Base-by-base conservation (phyloP, 2,113 vertebrate species). In the Colossoma macropomum region DNA sequence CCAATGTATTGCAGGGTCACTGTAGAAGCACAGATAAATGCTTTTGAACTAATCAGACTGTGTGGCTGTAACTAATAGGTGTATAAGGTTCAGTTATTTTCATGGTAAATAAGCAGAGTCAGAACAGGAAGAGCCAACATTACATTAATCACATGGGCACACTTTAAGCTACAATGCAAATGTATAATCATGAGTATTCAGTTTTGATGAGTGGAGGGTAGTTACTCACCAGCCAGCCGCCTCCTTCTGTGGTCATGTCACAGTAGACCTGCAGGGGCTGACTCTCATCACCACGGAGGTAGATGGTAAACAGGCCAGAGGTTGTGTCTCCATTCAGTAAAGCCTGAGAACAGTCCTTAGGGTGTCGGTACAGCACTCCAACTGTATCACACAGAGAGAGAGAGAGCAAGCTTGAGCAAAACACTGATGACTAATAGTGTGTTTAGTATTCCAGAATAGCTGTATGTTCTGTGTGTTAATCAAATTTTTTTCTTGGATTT, bases 171-270 rank as follows among this genome's bases (percentile, higher is more conserved):
- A 27, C 11, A 62, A 62, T 74, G 48, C 50, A 52, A 23, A 10
- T 25, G n/a, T 3, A 21, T 62, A 0, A 41, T 62, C 28, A 7
- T 76, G 25, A 41, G 16, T 12, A 38, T 66, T 75, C 45, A 45
- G 32, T 27, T 4, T 28, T 68, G 9, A 30, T 11, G 0, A 77
- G 16, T n/a, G 17, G 32, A 52, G 45, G 13, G 2, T 21, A 62
- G 9, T 52, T 79, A 96, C 97, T 97, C 93, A 99, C 98, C 0
- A 99, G 97, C 98, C 98, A 99, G 85, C 98, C 98, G 0, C 98
- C 98, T 3, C 97, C 97, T 0, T 99, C 98, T 7, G 96, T 95
- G 48, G 28, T 91, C 98, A 99, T 99, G 92, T 99, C 98, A 0
- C 98, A 99, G 94, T 93, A 98, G 62, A 99, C 98, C 82, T 97